phyloP scores from a whole-genome alignment of 1,140 invertebrate genomes.

The Drosophila burlai region DNA sequence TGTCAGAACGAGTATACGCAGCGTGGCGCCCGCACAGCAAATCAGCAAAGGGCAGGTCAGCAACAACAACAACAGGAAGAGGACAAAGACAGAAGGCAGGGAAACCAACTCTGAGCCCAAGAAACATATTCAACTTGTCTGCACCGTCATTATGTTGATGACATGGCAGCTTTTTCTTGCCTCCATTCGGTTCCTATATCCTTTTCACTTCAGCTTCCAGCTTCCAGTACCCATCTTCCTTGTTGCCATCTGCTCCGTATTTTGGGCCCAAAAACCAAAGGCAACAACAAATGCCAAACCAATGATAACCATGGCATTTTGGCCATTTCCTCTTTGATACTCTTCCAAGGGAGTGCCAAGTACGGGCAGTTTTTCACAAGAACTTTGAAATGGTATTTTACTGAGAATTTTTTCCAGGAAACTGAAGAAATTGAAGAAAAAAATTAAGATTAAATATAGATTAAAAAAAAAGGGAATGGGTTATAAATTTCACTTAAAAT shows the following conservation, averaged over 20 bases:
- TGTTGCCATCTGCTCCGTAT: conserved; percentile 12
- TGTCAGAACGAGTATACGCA: conserved; percentile 54
- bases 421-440: background rate
- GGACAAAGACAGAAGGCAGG: background rate
- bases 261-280: conserved; percentile 22
- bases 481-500: background rate
- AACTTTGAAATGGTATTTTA: background rate
- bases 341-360: background rate
- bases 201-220: conserved; percentile 3
- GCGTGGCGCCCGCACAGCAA: conserved; percentile 37
- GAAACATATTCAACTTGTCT: conserved; percentile 51
- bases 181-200: conserved; percentile 16
- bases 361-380: background rate
- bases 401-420: background rate
- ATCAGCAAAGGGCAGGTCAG: conserved; percentile 46
- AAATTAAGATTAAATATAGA: background rate
- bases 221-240: background rate
- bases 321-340: conserved; percentile 26
- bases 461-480: background rate
- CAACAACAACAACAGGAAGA: conserved; percentile 16
- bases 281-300: conserved; percentile 29
- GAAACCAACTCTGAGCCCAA: background rate
- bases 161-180: conserved; percentile 39
- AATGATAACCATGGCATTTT: conserved; percentile 35
- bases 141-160: conserved; percentile 55